Base-by-base conservation (phyloP, 2,797 vertebrate genomes). In the Acanthurus leucopareius region DNA sequence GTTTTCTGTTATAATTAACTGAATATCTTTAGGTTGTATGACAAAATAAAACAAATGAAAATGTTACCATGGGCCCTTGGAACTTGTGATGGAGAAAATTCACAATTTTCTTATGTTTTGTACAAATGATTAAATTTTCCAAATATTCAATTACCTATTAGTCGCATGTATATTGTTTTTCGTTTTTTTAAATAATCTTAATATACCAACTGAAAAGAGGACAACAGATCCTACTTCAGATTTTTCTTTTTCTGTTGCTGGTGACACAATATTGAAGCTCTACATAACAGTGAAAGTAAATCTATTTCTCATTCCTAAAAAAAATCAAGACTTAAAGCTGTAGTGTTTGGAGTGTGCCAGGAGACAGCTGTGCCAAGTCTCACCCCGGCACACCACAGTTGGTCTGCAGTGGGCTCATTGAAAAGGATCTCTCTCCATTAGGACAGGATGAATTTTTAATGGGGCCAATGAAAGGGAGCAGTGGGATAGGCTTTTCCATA, bases 401-500 rank as follows among this genome's bases (percentile, higher is more conserved):
- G 79, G 82, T 70, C 66, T 89, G 84, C 84, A 88, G 75, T 79
- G 58, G 84, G 86, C 78, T 88, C 90, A 89, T 81, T 86, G 89
- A 93, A 91, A 90, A 86, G 77, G 76, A 93, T 89, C 75, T 87
- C 75, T 85, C 89, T 88, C 84, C 90, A 91, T 93, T 93, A 92
- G 90, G 88, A 92, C 84, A 77, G 84, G 82, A 91, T 95, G 83
- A 90, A 96, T 95, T 90, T 94, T 96, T 96, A 94, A 96, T 95
- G 85, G 63, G 57, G 40, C 85, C 91, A 94, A 94, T 95, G 91
- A 95, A 94, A 95, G 93, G 62, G 89, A 95, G 86, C 94, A 93
- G 93, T 92, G 87, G 92, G 93, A 86, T 86, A 91, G 91, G 90
- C 89, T 90, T 94, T 93, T 91, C 93, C 90, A 92, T 86, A 89